Base-by-base conservation (phyloP, 2,888 invertebrate species). In the Agrenia bidenticulata region DNA sequence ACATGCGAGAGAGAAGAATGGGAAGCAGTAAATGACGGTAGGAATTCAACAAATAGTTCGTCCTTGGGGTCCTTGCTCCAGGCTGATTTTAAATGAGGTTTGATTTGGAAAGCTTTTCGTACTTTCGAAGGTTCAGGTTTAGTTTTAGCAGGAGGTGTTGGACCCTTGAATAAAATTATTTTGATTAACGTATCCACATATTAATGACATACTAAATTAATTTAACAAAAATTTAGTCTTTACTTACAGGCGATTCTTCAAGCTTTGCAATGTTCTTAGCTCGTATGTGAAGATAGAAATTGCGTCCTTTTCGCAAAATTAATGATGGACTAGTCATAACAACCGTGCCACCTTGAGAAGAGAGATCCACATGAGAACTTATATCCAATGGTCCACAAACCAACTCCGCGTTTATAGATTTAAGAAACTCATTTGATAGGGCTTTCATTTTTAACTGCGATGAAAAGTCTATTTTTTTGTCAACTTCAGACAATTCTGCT, bases 381-480 rank as follows among this genome's bases (percentile, higher is more conserved):
- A 95, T 82, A 78, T 90, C 86, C 54, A 94, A 84, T 1, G 95
- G 95, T 0, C 95, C 95, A 15, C 93, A 94, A 51, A 95, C 81
- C 66, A 95, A 89, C 79, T 94, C 93, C 0, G 93, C 92, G 78
- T 94, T 92, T 78, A 94, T 92, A 5, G 89, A 88, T 75, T 89
- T 87, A 56, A 92, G 82, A 80, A 92, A 94, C 80, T 91, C 90
- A 72, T 86, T 88, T 19, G 88, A 88, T 50, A 87, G 69, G 67
- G 67, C 26, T 41, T 57, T 57, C 4, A 26, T 24, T 49, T 68
- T 67, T 23, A 65, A 19, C 26, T 69, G 70, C 1, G 61, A 37
- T n/a, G 68, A 66, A 53, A 76, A 75, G 39, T 74, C 70, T 55
- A 74, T 67, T 13, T 61, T 63, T 1, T 56, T 56, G 24, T 74